Evolutionary conservation across 2,113 vertebrate genomes (phyloP), one percentile per base, ranked within the genome.

Genomic region (Benthochromis sp.): DNA sequence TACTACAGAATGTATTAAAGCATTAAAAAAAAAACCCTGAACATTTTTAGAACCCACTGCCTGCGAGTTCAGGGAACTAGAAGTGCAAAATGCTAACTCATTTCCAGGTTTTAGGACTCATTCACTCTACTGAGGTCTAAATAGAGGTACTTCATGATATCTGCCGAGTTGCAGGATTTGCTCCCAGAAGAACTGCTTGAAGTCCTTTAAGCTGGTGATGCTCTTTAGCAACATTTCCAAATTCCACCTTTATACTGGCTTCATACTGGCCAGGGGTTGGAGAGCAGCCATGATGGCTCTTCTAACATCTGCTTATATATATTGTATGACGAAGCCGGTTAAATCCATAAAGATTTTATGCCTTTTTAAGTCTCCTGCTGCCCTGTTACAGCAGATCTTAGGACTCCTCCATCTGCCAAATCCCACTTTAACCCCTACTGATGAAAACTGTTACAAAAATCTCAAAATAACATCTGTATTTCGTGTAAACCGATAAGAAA

Each of bases 21-120:
- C 21, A 71, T 71, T 38, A 4, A 14, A 71, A 69, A 13, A 36
- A 8, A 1, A 43, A 2, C 5, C 4, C 5, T 24, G n/a, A 40
- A 14, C n/a, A 1, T 71, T 43, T 43, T 43, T 43, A 27, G 21
- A 45, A 24, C 13, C 0, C 38, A 24, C 8, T 45, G 66, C 38
- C 66, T 45, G 38, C 1, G 1, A 24, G 36, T 21, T 40, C n/a
- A 71, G n/a, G 36, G 36, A 71, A 43, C n/a, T 0, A 0, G 34
- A 71, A 73, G 38, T 24, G 66, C 21, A 45, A 45, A 45, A 73
- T 45, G 13, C 38, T 10, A 73, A 10, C 21, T 45, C 40, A 27
- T 10, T 45, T 45, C 8, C 69, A 73, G 0, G 69, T 73, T 73
- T 45, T 45, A 73, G 38, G 1, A 73, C 38, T 45, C 69, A 10